Evolutionary conservation across 2,797 vertebrate genomes (phyloP), one percentile per base, ranked within the genome.

Genomic region (Sylvia borin): DNA sequence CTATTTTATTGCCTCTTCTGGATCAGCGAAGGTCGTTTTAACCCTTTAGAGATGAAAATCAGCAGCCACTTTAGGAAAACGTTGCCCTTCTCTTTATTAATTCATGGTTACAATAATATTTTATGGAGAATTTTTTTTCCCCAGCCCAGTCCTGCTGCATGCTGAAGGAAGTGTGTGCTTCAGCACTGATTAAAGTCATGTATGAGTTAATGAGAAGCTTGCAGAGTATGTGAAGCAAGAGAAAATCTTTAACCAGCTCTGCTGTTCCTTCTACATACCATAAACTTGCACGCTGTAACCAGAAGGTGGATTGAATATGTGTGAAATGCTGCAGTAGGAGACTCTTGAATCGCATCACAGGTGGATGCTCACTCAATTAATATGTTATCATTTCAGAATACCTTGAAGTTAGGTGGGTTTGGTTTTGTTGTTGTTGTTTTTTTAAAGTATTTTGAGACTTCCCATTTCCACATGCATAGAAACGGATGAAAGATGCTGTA

Each of bases 181-280:
- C 92, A 84, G 92, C 88, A 86, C 93, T 93, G 95, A 95, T 96
- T 96, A 93, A 95, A 97, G 95, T 97, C 85, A 96, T 90, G 95
- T 96, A 97, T 51, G 88, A 96, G 78, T 97, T 91, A 85, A 67
- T 95, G 91, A 96, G 96, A 97, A 95, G 78, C 92, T 97, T 95
- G 76, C 90, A 83, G 95, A 95, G 96, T 90, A 92, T 95, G 81
- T 85, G 86, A 96, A 93, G 86, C 95, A 92, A 91, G 68, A 93
- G 94, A 97, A 93, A 97, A 95, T 97, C 95, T 97, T 92, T 93
- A 97, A 97, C 92, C 91, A 96, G 89, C 91, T 96, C 85, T 91
- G 86, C 95, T 92, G 73, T 95, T 94, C 92, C 88, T 90, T 86
- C 81, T 86, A 75, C 91, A 90, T 92, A 91, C 80, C 91, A 93